phyloP scores from a whole-genome alignment of 2,888 invertebrate genomes.

The Callimorpha dominula region DNA sequence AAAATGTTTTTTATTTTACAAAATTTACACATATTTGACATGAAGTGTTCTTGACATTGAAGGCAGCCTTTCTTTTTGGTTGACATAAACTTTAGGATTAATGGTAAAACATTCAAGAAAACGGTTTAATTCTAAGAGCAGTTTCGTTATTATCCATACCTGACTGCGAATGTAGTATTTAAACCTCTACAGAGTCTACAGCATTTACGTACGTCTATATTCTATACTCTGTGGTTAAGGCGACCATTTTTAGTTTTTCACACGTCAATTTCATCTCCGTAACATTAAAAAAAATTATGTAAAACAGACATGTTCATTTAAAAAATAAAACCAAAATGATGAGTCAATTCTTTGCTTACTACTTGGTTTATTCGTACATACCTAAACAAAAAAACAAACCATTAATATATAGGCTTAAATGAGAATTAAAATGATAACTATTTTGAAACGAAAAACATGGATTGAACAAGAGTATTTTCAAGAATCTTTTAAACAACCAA shows the following conservation, averaged over 20 bases:
- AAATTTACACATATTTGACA: slow-evolving; percentile 2
- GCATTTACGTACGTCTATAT: too few species aligned
- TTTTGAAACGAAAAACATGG: neutral
- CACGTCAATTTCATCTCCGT: neutral
- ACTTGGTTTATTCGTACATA: slow-evolving; percentile 13
- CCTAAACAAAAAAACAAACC: slow-evolving; percentile 10
- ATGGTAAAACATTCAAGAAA: neutral
- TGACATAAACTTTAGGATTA: neutral
- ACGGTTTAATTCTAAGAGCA: neutral
- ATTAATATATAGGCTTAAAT: slow-evolving; percentile 15
- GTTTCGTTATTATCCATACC: too few species aligned
- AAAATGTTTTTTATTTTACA: neutral
- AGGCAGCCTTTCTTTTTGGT: neutral
- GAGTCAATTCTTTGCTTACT: slow-evolving; percentile 18
- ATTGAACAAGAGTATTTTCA: neutral
- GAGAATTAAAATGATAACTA: neutral
- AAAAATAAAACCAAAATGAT: slow-evolving; percentile 8
- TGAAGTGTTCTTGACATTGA: neutral
- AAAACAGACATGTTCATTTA: neutral
- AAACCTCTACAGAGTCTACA: too few species aligned
- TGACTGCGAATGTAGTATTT: too few species aligned
- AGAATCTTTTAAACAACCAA: too few species aligned
- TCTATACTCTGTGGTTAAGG: neutral
- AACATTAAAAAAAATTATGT: neutral
- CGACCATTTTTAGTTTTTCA: neutral